Conservation (phyloP, 2,113 vertebrate genomes). For the Anarrhichthys ocellatus region DNA sequence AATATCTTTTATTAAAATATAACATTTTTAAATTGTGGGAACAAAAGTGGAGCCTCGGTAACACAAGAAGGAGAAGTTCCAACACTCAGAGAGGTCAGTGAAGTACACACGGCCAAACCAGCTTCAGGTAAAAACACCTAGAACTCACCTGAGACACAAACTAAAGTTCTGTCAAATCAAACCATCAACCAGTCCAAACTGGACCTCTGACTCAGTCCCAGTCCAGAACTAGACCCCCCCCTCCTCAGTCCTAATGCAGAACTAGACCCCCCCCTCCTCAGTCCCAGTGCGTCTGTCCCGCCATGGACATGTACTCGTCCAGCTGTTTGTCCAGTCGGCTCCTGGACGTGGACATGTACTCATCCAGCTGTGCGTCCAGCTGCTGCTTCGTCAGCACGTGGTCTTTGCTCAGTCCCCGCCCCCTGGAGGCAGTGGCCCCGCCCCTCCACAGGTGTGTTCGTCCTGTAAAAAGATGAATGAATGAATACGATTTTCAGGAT, state of each 20-base stretch:
- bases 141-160: neutral
- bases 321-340: conserved; percentile 90
- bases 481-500: neutral
- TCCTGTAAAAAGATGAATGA: conserved; percentile 27
- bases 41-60: conserved; percentile 14
- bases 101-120: conserved; percentile 11
- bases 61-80: neutral
- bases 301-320: conserved; percentile 92
- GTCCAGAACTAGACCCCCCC: neutral
- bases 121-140: neutral
- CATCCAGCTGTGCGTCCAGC: conserved; percentile 91
- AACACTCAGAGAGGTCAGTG: conserved; percentile 27
- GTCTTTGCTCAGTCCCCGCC: conserved; percentile 68
- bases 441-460: conserved; percentile 40
- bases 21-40: neutral
- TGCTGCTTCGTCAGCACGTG: conserved; percentile 83
- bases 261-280: neutral
- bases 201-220: too few relatives aligned
- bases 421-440: conserved; percentile 4
- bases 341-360: conserved; percentile 92
- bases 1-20: conserved; percentile 23
- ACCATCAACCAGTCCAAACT: neutral
- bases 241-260: neutral
- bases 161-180: neutral
- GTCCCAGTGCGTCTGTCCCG: conserved; percentile 1